Evolutionary conservation across 1,140 invertebrate genomes (phyloP).

Genomic region (Aphaenogaster floridana): DNA sequence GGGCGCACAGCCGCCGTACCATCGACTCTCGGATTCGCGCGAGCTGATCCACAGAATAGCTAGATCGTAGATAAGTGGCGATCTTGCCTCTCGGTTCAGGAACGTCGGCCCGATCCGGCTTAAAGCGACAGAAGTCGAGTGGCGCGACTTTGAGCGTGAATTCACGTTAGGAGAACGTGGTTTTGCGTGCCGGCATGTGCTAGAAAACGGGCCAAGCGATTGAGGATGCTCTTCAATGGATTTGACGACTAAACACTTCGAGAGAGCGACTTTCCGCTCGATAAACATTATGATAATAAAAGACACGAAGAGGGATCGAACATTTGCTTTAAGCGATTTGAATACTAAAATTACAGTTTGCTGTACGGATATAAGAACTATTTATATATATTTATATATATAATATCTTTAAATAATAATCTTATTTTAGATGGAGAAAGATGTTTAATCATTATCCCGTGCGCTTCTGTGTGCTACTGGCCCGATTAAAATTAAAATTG

Average conservation of each 20-base stretch:
- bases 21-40: conserved; percentile 47
- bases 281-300: not conserved
- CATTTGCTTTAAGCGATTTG: not conserved
- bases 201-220: not conserved
- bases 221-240: conserved; percentile 13
- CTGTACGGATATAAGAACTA: not conserved
- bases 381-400: conserved; percentile 4
- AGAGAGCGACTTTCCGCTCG: not conserved
- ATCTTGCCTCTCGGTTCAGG: conserved; percentile 43
- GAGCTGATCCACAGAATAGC: conserved; percentile 56
- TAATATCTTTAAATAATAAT: not conserved
- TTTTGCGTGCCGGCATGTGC: conserved; percentile 20
- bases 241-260: conserved; percentile 22
- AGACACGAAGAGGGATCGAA: not conserved
- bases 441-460: not conserved
- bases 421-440: not conserved
- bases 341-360: not conserved
- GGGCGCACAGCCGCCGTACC: conserved; percentile 25
- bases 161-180: not conserved
- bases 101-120: conserved; percentile 29
- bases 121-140: conserved; percentile 60
- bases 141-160: conserved; percentile 48
- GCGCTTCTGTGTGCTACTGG: not conserved
- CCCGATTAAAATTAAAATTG: not conserved
- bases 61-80: conserved; percentile 62